Base-by-base conservation (phyloP, 2,888 invertebrate species). In the Papilio gigon region DNA sequence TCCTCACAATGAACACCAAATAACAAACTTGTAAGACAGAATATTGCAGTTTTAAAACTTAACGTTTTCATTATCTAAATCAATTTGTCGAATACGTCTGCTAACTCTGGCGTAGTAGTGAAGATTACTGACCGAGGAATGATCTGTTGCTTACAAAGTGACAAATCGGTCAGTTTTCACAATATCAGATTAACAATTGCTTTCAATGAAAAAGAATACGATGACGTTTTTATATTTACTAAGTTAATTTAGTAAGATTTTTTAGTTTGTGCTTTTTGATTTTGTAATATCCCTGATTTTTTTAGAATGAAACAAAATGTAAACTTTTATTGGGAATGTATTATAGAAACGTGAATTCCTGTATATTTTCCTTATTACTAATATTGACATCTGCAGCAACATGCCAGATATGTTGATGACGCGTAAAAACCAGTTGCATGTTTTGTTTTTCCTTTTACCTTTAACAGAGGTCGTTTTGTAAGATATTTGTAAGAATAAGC, bases 351-450 rank as follows among this genome's bases (percentile, higher is more conserved):
- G 20, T 44, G 9, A 44, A 44, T 44, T 44, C 9, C 1, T 17
- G 11, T 59, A 6, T 12, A 37, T 59, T 20, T 20, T 35, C 12
- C 20, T 37, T 22, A 12, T 59, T 22, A n/a, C 33, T 37, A 59
- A 14, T 37, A 1, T 37, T 59, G 9, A 20, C 25, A 53, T 35
- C 61, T 50, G 8, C 30, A 50, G 66, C 60, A 25, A 60, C 66
- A 60, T 27, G 12, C 4, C 20, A 53, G 50, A 50, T 11, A 30
- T 22, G 20, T 22, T 1, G 44, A 50, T 35, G 30, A 14, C 35
- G 42, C 37, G 27, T 37, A 42, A 58, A 53, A 67, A 67, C 66
- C 60, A 35, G 66, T 66, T 37, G 25, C 27, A 40, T 9, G n/a
- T 4, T 17, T 20, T 59, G 14, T 35, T 20, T 59, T 59, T 6